Conservation (phyloP, 2,797 vertebrate genomes). For the Zonotrichia albicollis region DNA sequence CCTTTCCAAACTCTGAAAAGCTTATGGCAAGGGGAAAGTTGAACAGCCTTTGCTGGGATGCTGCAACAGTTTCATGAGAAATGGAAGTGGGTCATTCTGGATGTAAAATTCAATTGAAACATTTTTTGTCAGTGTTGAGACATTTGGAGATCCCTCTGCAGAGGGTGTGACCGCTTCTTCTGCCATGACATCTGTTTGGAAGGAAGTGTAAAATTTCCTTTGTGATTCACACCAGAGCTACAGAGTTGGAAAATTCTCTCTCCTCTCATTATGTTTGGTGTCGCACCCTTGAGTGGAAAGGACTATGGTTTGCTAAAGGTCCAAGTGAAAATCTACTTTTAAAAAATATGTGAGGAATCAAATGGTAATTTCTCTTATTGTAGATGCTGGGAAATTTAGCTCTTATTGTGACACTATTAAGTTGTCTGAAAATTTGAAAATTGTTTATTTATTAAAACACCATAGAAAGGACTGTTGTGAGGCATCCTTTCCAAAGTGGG, state of each 20-base stretch:
- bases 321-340: background rate
- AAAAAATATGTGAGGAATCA: background rate
- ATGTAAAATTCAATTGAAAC: conserved; percentile 33
- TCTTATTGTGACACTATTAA: background rate
- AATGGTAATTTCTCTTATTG: background rate
- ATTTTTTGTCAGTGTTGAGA: conserved; percentile 47
- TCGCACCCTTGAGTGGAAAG: background rate
- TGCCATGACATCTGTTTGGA: conserved; percentile 66
- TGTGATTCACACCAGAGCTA: conserved; percentile 38
- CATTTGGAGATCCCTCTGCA: conserved; percentile 57
- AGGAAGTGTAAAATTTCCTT: conserved; percentile 31
- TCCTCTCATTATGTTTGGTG: background rate
- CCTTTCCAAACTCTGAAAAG: background rate
- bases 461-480: background rate
- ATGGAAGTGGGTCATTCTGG: conserved; percentile 4
- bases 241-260: conserved; percentile 13
- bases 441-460: background rate
- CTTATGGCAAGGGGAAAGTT: background rate
- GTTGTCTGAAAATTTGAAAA: background rate
- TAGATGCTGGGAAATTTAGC: background rate
- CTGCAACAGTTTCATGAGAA: background rate
- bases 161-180: conserved; percentile 35
- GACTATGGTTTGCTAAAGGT: conserved; percentile 1
- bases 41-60: background rate
- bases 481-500: background rate